Conservation (phyloP, 1,140 invertebrate genomes). For the Drosophila sechellia region DNA sequence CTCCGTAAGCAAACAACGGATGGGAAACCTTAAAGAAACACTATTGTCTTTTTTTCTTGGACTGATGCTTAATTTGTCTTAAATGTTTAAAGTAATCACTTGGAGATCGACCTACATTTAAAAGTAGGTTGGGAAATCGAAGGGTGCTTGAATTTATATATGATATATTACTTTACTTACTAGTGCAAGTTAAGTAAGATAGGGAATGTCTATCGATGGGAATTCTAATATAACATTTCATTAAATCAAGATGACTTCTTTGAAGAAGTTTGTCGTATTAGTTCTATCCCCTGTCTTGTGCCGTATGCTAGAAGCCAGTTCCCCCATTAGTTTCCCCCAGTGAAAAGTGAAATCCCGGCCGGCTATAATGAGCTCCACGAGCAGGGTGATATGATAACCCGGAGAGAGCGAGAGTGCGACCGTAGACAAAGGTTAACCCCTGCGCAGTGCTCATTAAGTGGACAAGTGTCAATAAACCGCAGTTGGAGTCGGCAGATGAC, state of each 20-base stretch:
- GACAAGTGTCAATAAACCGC: conserved; percentile 76
- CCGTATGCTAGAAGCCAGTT: background rate
- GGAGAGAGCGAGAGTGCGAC: conserved; percentile 40
- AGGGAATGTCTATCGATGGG: no score
- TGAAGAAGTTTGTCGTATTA: background rate
- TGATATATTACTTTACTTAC: no score
- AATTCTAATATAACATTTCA: no score
- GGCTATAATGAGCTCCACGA: conserved; percentile 16
- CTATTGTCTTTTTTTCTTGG: background rate
- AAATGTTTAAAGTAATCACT: background rate
- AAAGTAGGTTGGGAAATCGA: background rate
- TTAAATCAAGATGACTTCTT: no score
- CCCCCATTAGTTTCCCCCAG: conserved; percentile 12
- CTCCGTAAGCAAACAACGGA: conserved; percentile 30
- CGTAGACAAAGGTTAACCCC: conserved; percentile 58
- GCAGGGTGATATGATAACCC: conserved; percentile 22
- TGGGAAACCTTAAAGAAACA: background rate
- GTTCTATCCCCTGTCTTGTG: background rate
- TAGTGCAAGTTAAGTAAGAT: no score
- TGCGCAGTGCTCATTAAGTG: conserved; percentile 65
- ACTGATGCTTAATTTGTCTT: conserved; percentile 2
- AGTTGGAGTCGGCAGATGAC: conserved; percentile 30
- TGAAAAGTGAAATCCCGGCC: conserved; percentile 63
- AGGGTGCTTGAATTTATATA: background rate
- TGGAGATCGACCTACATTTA: background rate